These are phyloP conservation scores for Zelleria hepariella DNA, from an alignment of 2,888 invertebrate genomes.

Conservation along the genomic window DNA sequence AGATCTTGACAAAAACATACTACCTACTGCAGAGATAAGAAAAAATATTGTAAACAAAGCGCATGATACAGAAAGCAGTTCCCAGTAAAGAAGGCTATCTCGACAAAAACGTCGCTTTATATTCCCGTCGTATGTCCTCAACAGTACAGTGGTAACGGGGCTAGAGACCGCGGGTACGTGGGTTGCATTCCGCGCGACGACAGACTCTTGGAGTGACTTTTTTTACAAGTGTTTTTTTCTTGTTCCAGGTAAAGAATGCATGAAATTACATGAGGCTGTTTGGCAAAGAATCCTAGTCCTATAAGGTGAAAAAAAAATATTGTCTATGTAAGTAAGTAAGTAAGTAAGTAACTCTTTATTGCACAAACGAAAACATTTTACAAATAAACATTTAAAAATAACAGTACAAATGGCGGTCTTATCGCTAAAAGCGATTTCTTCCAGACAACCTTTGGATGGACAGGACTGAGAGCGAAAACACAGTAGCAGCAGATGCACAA, in stretches of 20 bases:
- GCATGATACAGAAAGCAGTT: neutral
- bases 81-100: neutral
- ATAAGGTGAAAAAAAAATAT: neutral
- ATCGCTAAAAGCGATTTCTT: too few relatives aligned
- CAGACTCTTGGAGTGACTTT: neutral
- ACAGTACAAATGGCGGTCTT: too few relatives aligned
- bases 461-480: too few relatives aligned
- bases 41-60: too few relatives aligned
- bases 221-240: neutral
- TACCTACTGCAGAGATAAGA: too few relatives aligned
- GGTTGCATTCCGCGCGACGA: conserved; percentile 1
- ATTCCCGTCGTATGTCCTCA: neutral
- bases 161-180: conserved; percentile 2
- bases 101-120: neutral
- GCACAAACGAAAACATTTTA: too few relatives aligned
- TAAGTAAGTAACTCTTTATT: too few relatives aligned
- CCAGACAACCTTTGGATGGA: too few relatives aligned
- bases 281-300: neutral
- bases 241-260: neutral
- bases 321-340: neutral
- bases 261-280: neutral
- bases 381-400: too few relatives aligned
- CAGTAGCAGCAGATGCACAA: too few relatives aligned
- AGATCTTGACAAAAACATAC: too few relatives aligned
- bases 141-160: neutral